Percentiles rank a stretch among this genome's conserved stretches.
Conservation (phyloP, 2,113 vertebrate genomes). For the Willisornis vidua region DNA sequence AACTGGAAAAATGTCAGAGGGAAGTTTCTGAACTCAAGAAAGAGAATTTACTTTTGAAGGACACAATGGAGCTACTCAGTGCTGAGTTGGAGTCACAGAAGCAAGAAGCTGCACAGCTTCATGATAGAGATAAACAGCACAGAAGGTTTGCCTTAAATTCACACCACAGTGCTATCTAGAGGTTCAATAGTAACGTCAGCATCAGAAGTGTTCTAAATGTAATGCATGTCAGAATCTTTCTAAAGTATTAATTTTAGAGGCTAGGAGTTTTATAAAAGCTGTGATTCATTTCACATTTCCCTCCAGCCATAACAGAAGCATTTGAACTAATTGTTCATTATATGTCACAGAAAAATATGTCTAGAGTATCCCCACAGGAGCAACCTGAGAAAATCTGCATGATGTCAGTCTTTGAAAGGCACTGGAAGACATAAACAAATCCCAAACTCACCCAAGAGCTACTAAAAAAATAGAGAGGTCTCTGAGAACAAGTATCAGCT, state of each 20-base stretch:
- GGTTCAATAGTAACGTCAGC: not conserved
- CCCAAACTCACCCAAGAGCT: not conserved
- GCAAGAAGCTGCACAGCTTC: slow-evolving; percentile 81
- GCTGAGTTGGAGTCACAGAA: slow-evolving; percentile 79
- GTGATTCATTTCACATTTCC: not conserved
- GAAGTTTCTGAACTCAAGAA: slow-evolving; percentile 80
- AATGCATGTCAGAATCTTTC: not conserved
- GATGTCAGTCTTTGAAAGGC: not conserved
- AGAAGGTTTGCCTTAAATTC: slow-evolving; percentile 69
- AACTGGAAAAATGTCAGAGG: slow-evolving; percentile 79
- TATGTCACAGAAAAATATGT: not conserved
- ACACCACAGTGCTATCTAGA: not conserved
- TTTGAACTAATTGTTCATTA: not conserved
- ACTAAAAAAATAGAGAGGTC: not conserved
- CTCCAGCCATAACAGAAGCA: not conserved
- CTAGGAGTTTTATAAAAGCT: not conserved
- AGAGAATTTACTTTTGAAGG: slow-evolving; percentile 84
- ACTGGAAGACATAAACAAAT: not conserved
- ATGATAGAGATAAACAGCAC: slow-evolving; percentile 80
- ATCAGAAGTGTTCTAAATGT: not conserved
- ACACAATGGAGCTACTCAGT: slow-evolving; percentile 75
- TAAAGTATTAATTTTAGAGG: not conserved
- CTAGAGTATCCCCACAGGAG: not conserved
- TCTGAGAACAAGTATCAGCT: not conserved
- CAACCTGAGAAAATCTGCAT: not conserved